Conservation (phyloP, 2,113 vertebrate genomes). For the rat (Rattus norvegicus) region DNA sequence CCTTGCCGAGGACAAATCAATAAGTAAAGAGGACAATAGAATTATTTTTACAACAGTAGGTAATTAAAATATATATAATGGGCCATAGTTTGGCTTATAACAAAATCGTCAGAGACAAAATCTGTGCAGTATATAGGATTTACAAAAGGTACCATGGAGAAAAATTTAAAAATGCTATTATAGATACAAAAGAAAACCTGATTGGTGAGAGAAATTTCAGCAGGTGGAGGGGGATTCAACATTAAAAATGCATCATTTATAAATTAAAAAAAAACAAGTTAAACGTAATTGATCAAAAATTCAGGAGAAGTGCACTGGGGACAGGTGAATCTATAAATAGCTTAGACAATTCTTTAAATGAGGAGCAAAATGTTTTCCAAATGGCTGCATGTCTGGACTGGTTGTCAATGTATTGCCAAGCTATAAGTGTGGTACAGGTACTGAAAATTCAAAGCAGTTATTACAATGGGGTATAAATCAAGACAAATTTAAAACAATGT, state of each 20-base stretch:
- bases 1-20: conserved; percentile 41
- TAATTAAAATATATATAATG: conserved; percentile 9
- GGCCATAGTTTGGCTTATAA: not conserved
- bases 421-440: not conserved
- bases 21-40: not conserved
- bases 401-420: not conserved
- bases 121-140: not conserved
- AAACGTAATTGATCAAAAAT: not conserved
- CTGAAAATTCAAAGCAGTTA: not conserved
- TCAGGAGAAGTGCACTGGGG: not conserved
- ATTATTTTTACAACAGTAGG: conserved; percentile 1
- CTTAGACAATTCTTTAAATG: conserved; percentile 28
- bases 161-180: conserved; percentile 9
- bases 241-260: not conserved
- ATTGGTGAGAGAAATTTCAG: not conserved
- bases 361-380: not conserved
- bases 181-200: not conserved
- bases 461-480: not conserved
- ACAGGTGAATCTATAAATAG: conserved; percentile 13
- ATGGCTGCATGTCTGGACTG: not conserved
- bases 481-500: conserved; percentile 31
- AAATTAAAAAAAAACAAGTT: not conserved
- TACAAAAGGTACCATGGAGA: conserved; percentile 4
- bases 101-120: not conserved
- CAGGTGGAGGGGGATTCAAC: not conserved